phyloP scores from a whole-genome alignment of 1,140 invertebrate species.

The Dreissena polymorpha region DNA sequence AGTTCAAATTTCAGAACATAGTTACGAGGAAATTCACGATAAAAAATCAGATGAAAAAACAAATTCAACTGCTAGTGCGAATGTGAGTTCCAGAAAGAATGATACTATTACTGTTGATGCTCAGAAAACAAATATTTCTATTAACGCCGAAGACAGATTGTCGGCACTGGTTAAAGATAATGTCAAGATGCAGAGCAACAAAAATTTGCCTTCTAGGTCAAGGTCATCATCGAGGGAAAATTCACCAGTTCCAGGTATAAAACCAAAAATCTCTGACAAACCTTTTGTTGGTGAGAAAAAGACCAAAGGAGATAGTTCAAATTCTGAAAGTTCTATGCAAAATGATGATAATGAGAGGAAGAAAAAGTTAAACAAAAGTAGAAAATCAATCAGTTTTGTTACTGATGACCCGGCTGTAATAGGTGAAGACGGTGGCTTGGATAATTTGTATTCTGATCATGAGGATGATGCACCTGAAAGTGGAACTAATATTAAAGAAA shows the following conservation, averaged over 20 bases:
- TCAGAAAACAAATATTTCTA: background rate
- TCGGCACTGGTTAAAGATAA: slow-evolving; percentile 13
- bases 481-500: slow-evolving; percentile 46
- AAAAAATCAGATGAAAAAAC: slow-evolving; percentile 25
- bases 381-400: slow-evolving; percentile 58
- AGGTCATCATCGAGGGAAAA: slow-evolving; percentile 48
- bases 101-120: background rate
- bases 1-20: slow-evolving; percentile 22
- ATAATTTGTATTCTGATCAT: slow-evolving; percentile 66
- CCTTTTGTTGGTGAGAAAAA: slow-evolving; percentile 11
- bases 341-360: slow-evolving; percentile 22
- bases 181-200: slow-evolving; percentile 2
- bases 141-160: slow-evolving; percentile 35
- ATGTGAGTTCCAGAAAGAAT: slow-evolving; percentile 17
- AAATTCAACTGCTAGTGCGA: slow-evolving; percentile 11
- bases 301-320: background rate
- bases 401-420: slow-evolving; percentile 66
- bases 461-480: slow-evolving; percentile 45
- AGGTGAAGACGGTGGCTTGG: slow-evolving; percentile 72
- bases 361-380: slow-evolving; percentile 49
- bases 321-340: slow-evolving; percentile 18
- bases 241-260: slow-evolving; percentile 25
- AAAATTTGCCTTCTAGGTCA: slow-evolving; percentile 31
- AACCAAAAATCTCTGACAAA: slow-evolving; percentile 39
- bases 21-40: slow-evolving; percentile 48